Base-by-base conservation (phyloP, 1,140 invertebrate species). In the Caenorhabditis briggsae region DNA sequence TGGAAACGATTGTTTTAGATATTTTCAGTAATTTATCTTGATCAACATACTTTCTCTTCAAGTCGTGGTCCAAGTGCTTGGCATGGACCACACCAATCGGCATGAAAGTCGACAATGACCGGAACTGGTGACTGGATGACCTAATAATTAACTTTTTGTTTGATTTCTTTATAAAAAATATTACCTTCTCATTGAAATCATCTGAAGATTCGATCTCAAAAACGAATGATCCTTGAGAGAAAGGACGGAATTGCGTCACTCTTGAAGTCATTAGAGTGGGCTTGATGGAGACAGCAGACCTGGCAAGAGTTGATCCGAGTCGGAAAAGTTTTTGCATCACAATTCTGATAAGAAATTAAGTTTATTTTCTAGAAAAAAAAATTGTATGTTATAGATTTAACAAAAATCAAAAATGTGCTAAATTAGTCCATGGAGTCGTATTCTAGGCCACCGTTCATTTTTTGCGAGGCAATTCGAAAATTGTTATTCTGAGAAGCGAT, bases 51-150 rank as follows among this genome's bases (percentile, higher is more conserved):
- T 74, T 87, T 87, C 16, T 82, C 93, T 88, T 94, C 92, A 64
- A 95, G 88, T 87, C 93, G 95, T 12, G 97, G 97, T 7, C 95
- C 95, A 92, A 98, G 97, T 93, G 95, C 94, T 93, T 96, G 96
- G 94, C 97, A 98, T 14, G 97, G 97, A 0, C 96, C 96, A 93
- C 94, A 94, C 94, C 94, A 94, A 6, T 91, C 92, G 18, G 94
- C 94, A 90, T 91, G 93, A 86, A 94, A 94, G 92, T 97, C 96
- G 84, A 98, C 95, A 43, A 98, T 95, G 41, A 98, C 95, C 90
- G 98, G 93, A 90, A 95, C 96, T 18, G 94, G 93, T n/a, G 95
- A 87, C 43, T 87, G 78, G 23, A 87, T 87, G n/a, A 87, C 86
- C 78, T 83, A 46, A 20, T 64, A 12, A 48, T 7, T 6, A 46